phyloP scores from a whole-genome alignment of 2,113 vertebrate species.

The Blennius ocellaris region DNA sequence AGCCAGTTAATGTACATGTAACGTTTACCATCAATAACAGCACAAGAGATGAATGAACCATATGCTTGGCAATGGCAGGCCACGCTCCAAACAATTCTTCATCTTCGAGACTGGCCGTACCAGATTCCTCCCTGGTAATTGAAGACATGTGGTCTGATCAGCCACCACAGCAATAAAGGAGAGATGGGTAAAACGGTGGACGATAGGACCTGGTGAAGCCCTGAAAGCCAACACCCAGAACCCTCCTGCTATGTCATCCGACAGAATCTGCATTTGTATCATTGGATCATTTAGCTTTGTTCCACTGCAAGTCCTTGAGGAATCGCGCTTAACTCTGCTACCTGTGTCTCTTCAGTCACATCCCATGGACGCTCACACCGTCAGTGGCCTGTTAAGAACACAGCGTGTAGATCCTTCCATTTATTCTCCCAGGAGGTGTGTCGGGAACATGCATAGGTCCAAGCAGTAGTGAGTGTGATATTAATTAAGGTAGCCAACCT shows the following conservation, averaged over 20 bases:
- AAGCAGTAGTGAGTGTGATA: constrained; percentile 68
- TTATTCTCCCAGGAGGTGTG: constrained; percentile 66
- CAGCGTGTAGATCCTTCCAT: constrained; percentile 46
- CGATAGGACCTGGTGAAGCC: constrained; percentile 13
- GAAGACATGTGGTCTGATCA: constrained; percentile 75
- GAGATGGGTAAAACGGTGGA: constrained; percentile 46
- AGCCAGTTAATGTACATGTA: constrained; percentile 61
- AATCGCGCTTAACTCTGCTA: constrained; percentile 12
- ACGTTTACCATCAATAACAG: constrained; percentile 72
- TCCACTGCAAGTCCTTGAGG: constrained; percentile 8
- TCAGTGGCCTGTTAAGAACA: constrained; percentile 53
- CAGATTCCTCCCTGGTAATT: constrained; percentile 73
- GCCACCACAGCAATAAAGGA: constrained; percentile 29
- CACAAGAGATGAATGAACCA: constrained; percentile 66
- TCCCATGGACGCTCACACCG: constrained; percentile 20
- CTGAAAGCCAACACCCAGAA: background rate
- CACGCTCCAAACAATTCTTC: constrained; percentile 67
- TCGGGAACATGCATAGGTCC: constrained; percentile 67
- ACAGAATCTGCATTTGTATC: constrained; percentile 26
- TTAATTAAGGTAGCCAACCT: constrained; percentile 80
- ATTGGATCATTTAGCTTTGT: constrained; percentile 4
- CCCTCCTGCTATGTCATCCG: background rate
- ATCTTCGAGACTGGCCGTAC: constrained; percentile 57
- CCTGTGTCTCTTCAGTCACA: constrained; percentile 27
- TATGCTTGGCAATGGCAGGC: constrained; percentile 59